Conservation (phyloP, 2,888 invertebrate species). For the Himalopsyche tibetana region DNA sequence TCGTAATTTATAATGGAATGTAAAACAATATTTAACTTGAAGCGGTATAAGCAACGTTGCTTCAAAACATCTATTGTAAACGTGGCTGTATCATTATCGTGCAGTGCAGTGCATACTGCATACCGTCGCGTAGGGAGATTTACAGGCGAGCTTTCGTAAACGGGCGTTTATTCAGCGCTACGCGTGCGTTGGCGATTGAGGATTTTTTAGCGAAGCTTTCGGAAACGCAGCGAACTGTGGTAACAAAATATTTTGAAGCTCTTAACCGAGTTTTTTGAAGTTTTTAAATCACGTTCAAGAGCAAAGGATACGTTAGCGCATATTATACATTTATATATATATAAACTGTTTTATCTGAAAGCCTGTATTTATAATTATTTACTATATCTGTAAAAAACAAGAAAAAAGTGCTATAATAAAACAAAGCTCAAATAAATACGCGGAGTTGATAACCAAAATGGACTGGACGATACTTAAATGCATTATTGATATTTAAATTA, state of each 20-base stretch:
- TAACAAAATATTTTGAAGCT: not conserved
- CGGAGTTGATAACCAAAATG: no score
- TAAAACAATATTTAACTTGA: not conserved
- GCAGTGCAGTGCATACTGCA: not conserved
- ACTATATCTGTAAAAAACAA: no score
- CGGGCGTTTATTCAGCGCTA: not conserved
- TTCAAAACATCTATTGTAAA: not conserved
- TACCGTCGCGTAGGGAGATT: constrained; percentile 12
- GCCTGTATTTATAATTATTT: no score
- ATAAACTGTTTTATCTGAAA: no score
- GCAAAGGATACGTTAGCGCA: no score
- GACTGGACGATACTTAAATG: no score
- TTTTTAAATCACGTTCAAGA: not conserved
- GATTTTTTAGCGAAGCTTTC: not conserved
- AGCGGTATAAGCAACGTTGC: not conserved
- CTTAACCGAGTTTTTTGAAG: not conserved
- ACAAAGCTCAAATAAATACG: no score
- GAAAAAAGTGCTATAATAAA: no score
- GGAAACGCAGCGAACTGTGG: not conserved
- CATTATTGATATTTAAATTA: no score
- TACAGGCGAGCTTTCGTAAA: constrained; percentile 2
- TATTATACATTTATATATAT: no score
- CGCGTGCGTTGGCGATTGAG: not conserved
- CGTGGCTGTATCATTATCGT: not conserved
- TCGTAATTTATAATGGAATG: no score